phyloP scores from a whole-genome alignment of 2,113 vertebrate genomes.

The Coreoperca whiteheadi region DNA sequence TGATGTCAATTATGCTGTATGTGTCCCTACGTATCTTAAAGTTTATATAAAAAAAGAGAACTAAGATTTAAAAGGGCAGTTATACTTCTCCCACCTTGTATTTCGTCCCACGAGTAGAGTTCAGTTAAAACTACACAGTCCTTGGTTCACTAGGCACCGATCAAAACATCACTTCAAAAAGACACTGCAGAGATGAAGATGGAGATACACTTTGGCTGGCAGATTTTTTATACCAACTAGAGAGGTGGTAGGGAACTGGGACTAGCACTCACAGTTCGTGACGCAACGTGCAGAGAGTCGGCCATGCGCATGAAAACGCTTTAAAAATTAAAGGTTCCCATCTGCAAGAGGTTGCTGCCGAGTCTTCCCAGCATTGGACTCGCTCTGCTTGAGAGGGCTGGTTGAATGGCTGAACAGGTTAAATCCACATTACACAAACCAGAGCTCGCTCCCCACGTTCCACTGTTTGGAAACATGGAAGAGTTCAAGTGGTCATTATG shows the following conservation, averaged over 20 bases:
- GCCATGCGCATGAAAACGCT: constrained; percentile 79
- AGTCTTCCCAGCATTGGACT: constrained; percentile 54
- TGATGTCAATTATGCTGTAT: background rate
- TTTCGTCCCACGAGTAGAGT: constrained; percentile 62
- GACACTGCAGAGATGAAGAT: constrained; percentile 54
- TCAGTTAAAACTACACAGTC: constrained; percentile 53
- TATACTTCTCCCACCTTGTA: constrained; percentile 24
- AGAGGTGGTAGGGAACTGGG: constrained; percentile 60
- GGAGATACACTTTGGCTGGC: constrained; percentile 57
- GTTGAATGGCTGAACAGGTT: constrained; percentile 80
- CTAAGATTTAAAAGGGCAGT: constrained; percentile 43
- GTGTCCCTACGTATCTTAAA: background rate
- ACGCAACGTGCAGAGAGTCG: constrained; percentile 71
- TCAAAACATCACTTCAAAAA: constrained; percentile 76
- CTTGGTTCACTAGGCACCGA: constrained; percentile 64
- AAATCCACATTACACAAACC: constrained; percentile 80
- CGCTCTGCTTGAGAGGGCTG: constrained; percentile 64
- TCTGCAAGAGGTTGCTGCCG: constrained; percentile 66
- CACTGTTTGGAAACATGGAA: constrained; percentile 69
- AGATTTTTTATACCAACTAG: constrained; percentile 56
- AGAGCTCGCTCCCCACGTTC: constrained; percentile 49
- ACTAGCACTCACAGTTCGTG: constrained; percentile 76
- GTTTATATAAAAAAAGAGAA: background rate
- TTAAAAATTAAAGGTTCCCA: constrained; percentile 85
- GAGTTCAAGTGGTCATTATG: constrained; percentile 83